phyloP scores from a whole-genome alignment of 2,797 vertebrate genomes.

The Ibycter americanus region DNA sequence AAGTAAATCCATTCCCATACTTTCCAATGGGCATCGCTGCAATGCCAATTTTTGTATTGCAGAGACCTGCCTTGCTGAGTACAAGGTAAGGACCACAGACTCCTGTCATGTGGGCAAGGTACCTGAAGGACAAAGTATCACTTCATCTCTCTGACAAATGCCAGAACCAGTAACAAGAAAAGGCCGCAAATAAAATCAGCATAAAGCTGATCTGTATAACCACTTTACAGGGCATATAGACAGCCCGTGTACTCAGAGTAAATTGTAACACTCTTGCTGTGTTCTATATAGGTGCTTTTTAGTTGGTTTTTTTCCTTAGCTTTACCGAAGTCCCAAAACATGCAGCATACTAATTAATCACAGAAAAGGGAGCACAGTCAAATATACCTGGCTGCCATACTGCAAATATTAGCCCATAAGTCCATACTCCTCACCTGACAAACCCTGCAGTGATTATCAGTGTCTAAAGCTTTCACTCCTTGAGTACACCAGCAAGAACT shows the following conservation, averaged over 20 bases:
- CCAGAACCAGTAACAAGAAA: neutral
- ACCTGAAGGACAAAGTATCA: neutral
- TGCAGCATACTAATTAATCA: fast-evolving
- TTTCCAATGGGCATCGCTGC: neutral
- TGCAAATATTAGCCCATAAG: neutral
- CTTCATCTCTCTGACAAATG: neutral
- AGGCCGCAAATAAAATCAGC: neutral
- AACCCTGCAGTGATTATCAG: neutral
- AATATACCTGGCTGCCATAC: neutral
- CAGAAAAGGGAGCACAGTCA: neutral
- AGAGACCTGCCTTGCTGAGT: neutral
- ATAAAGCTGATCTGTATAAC: neutral
- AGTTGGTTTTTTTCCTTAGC: neutral
- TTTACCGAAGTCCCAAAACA: neutral
- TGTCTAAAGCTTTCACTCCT: neutral
- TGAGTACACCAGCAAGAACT: neutral
- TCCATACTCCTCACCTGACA: neutral
- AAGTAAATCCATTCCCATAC: neutral
- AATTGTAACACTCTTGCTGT: neutral
- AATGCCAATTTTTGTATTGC: neutral
- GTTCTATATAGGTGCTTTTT: neutral
- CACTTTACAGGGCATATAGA: neutral
- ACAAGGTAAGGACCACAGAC: neutral
- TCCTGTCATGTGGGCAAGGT: neutral
- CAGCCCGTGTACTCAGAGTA: neutral